These are phyloP conservation scores for Poecilia wingei DNA, from an alignment of 2,797 vertebrate genomes.

Conservation along the genomic window DNA sequence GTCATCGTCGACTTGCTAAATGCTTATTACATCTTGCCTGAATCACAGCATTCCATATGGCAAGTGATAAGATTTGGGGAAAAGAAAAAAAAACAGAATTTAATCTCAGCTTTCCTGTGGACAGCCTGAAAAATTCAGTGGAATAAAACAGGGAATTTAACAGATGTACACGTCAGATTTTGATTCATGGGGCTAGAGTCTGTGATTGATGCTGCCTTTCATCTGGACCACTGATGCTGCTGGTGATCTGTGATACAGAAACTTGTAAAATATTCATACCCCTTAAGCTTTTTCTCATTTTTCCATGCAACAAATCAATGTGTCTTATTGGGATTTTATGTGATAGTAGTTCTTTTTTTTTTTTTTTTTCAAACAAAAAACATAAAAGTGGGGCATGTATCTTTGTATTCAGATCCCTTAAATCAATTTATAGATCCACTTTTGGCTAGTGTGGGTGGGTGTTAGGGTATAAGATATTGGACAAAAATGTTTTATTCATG, in stretches of 20 bases:
- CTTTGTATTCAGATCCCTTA: neutral
- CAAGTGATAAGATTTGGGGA: slow-evolving; percentile 39
- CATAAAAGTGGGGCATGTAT: neutral
- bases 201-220: slow-evolving; percentile 26
- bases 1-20: slow-evolving; percentile 65
- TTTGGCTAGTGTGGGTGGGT: neutral
- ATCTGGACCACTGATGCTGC: slow-evolving; percentile 18
- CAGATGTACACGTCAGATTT: slow-evolving; percentile 55
- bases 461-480: neutral
- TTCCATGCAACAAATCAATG: neutral
- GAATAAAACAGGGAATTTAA: slow-evolving; percentile 39
- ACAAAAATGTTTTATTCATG: neutral
- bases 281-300: neutral
- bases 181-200: slow-evolving; percentile 39
- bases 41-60: slow-evolving; percentile 62
- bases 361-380: neutral
- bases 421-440: neutral
- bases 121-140: slow-evolving; percentile 15
- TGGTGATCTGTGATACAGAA: slow-evolving; percentile 30
- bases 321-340: neutral
- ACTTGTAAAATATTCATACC: slow-evolving; percentile 18
- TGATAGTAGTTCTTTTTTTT: neutral
- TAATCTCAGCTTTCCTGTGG: slow-evolving; percentile 25
- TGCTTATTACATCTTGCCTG: slow-evolving; percentile 62
- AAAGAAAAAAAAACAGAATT: neutral